Evolutionary conservation across 2,797 vertebrate genomes (phyloP), one percentile per base, ranked within the genome.

Genomic region (Sphenopsis melanotis): DNA sequence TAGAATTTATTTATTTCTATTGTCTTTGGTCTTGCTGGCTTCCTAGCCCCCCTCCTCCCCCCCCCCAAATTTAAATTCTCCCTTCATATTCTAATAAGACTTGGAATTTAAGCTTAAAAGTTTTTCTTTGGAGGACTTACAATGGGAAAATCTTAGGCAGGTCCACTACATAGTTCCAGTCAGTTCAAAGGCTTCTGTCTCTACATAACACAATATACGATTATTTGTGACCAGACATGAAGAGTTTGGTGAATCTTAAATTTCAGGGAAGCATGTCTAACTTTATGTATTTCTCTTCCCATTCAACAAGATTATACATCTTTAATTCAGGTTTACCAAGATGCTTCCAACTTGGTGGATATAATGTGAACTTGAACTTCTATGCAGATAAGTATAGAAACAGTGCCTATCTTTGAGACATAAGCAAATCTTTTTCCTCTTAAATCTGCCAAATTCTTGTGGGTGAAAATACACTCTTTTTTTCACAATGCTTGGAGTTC

Each of bases 1-100:
- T 32, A 79, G 7, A 21, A 49, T 56, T 84, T 63, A 22, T 68
- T 29, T 60, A 29, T 44, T 71, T 68, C 8, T 13, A 8, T 27
- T 1, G 0, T 30, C 18, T 87, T 68, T 32, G 41, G 12, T 12
- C 26, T 71, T 52, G 7, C 11, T 75, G 61, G 17, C 4, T 29
- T 56, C 15, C 20, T 24, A 8, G 23, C 11, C 0, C 7, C 14
- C 0, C 5, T 5, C 14, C 8, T 13, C 5, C 15, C 11, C 2
- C 15, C 8, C 3, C 6, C 11, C 10, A 27, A 59, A 6, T 71
- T 78, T 66, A 49, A 26, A 39, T 70, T 61, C 46, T 49, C 1
- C 23, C 6, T 61, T 82, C 20, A 42, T 53, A 41, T 4, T 22
- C 18, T 57, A 61, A 42, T 27, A 49, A 76, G 11, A 59, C 15